Base-by-base conservation (phyloP, 2,888 invertebrate genomes). In the Steromphala cineraria region DNA sequence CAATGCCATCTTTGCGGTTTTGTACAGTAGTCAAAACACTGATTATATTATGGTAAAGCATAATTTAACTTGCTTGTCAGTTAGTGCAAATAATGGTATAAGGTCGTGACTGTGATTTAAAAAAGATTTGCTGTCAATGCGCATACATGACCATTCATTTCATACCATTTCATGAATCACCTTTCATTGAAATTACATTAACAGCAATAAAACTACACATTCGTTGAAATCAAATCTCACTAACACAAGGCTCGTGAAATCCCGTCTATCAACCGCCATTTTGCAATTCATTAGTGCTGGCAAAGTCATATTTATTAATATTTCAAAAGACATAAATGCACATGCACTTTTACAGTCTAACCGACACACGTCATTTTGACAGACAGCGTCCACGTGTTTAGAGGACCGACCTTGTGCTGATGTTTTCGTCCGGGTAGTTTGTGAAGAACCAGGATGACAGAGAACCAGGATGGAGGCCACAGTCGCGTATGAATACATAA, bases 391-490 rank as follows among this genome's bases (percentile, higher is more conserved):
- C 79, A 82, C 81, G 77, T 83, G 81, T 67, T 40, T 55, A 75
- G 46, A 67, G 36, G 31, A 53, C 71, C n/a, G 62, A 78, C 83
- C 78, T 77, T 67, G 76, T 80, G 75, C 40, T 80, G 85, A 94
- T 94, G 91, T 94, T 92, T 92, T 92, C 92, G 92, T 92, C 89
- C 92, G 92, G 92, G 92, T 89, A 90, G 83, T 92, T 92, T 90
- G 86, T 81, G 81, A 91, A 91, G 90, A 86, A 89, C 92, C 92
- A 92, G 92, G 92, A 92, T 92, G 92, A 88, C 85, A 84, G 87
- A 88, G 84, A 87, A 87, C 89, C 89, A 89, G 89, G 89, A 89
- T 89, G 88, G 82, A 84, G 83, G 78, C 71, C 71, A 71, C 71
- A 5, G 40, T 56, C 19, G 71, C 31, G 71, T 71, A 71, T 31